These are phyloP conservation scores for Hozukius guyotensis DNA, from an alignment of 2,797 vertebrate genomes.

Conservation along the genomic window DNA sequence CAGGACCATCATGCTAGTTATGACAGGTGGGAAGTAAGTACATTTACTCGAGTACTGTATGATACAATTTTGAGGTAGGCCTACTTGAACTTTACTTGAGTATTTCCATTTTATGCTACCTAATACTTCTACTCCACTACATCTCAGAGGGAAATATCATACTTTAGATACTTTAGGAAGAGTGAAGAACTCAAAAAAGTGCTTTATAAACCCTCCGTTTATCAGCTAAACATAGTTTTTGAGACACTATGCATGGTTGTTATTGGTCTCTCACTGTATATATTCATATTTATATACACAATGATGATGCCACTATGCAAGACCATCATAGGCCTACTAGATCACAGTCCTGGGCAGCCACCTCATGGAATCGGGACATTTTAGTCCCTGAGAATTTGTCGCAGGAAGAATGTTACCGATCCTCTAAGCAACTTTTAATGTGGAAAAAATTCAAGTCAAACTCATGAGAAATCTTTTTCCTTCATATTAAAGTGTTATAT, in stretches of 20 bases:
- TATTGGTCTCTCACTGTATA: not conserved
- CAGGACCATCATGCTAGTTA: not conserved
- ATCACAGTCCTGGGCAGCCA: not conserved
- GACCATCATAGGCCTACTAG: too few species aligned
- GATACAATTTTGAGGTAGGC: too few species aligned
- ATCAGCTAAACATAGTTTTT: not conserved
- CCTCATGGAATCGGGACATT: not conserved
- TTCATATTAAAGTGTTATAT: too few species aligned
- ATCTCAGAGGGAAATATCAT: too few species aligned
- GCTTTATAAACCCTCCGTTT: not conserved
- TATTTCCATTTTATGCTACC: too few species aligned
- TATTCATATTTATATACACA: not conserved
- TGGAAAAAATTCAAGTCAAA: not conserved
- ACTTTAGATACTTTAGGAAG: too few species aligned
- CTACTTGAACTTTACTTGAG: too few species aligned
- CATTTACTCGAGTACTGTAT: too few species aligned
- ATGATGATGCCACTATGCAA: not conserved
- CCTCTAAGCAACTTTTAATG: not conserved
- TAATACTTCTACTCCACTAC: accelerated
- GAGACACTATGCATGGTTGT: not conserved
- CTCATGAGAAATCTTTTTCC: too few species aligned
- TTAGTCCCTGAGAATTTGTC: not conserved
- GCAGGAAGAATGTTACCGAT: not conserved
- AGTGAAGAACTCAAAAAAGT: too few species aligned
- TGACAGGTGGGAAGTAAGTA: too few species aligned